Evolutionary conservation across 2,797 vertebrate species (phyloP), one percentile per base, ranked within the genome.

Genomic region (Cirrhinus mrigala): DNA sequence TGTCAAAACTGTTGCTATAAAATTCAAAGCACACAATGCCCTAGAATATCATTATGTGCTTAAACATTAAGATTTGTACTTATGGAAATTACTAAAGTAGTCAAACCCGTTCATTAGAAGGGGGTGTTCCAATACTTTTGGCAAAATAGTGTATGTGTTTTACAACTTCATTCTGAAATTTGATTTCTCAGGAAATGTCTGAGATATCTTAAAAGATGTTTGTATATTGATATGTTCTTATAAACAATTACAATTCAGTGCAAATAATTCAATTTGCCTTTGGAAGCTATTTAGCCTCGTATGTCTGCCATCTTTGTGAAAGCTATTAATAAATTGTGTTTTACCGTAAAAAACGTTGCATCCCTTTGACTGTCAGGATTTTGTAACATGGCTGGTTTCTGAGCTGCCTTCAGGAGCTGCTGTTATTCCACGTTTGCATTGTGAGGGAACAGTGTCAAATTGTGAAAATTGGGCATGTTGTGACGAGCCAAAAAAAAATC

Each of bases 401-500:
- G 60, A 66, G 48, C 71, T 56, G 56, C 60, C 29, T 85, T 40
- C 22, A 22, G 79, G 29, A 64, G 29, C 60, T 76, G 62, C 75
- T 70, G 64, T 52, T 84, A 22, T 52, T 40, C 12, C 62, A 33
- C 4, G 20, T 85, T 74, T 75, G 62, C 79, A 48, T 56, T 64
- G 29, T 56, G 44, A 70, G 58, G 33, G 18, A 78, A 84, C 69
- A 44, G n/a, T 48, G 69, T 40, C 18, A 62, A 50, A 78, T 74
- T 79, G 40, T 66, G 16, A 66, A 74, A 75, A 71, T 46, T 84
- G 74, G 6, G 27, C 75, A 66, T 78, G 66, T 79, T 20, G 50
- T 79, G 52, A 78, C 54, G 33, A 77, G 44, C 20, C 44, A 18
- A 54, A 66, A 56, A 6, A n/a, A 71, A 74, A 29, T 33, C 0